Evolutionary conservation across 2,888 invertebrate genomes (phyloP).

Genomic region (Agonum fuliginosum): DNA sequence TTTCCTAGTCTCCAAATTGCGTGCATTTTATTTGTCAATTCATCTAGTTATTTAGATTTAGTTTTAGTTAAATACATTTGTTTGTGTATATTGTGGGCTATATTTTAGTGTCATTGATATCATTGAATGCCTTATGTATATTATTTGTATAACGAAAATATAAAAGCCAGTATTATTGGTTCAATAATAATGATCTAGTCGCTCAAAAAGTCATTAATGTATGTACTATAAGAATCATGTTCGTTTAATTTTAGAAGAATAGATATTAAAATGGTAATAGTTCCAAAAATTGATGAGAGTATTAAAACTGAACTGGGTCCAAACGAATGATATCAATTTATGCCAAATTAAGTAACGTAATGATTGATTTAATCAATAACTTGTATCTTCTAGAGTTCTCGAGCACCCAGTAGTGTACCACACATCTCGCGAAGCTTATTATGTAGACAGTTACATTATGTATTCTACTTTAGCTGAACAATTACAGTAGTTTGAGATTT

Average conservation of each 20-base stretch:
- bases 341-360: conserved; percentile 31
- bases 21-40: conserved; percentile 6
- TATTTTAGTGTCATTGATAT: background rate
- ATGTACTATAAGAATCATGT: conserved; percentile 34
- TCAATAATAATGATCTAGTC: conserved; percentile 43
- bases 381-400: conserved; percentile 48
- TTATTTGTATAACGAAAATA: background rate
- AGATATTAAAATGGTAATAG: conserved; percentile 42
- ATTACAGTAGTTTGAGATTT: conserved; percentile 17
- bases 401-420: conserved; percentile 38
- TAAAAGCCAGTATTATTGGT: conserved; percentile 37
- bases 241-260: conserved; percentile 42
- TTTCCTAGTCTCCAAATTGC: conserved; percentile 23
- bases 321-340: conserved; percentile 32
- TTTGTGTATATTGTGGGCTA: background rate
- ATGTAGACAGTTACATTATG: conserved; percentile 1
- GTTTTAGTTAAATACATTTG: too few relatives aligned
- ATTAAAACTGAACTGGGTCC: conserved; percentile 45
- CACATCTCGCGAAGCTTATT: conserved; percentile 34
- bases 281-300: conserved; percentile 41
- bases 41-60: too few relatives aligned
- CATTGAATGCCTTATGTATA: background rate
- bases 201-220: conserved; percentile 42
- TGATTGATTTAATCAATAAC: conserved; percentile 39
- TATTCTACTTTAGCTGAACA: conserved; percentile 2